Evolutionary conservation across 2,797 vertebrate species (phyloP), one percentile per base, ranked within the genome.

Genomic region (Decapterus maruadsi): DNA sequence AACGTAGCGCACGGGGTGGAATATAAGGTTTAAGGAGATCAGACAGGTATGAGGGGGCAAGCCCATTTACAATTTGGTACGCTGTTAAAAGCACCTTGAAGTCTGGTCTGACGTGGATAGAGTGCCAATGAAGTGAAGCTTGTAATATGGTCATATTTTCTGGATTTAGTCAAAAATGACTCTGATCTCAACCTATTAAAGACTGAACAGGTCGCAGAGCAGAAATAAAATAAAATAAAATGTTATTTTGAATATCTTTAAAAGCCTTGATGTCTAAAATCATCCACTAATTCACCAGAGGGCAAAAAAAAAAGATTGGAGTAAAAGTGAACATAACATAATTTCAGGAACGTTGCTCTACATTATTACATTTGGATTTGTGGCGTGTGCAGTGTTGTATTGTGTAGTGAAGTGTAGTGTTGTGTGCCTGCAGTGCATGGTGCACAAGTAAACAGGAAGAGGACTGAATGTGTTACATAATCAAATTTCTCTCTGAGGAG

Each of bases 401-500:
- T 42, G 40, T 42, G 40, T 11, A 12, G 34, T 36, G 11, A 2
- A 12, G 40, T 42, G 40, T 11, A n/a, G 17, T 10, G 1, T 42
- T 12, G 60, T 10, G 1, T 42, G 34, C 51, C 51, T 53, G 43
- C 36, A 71, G 62, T 68, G n/a, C n/a, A n/a, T n/a, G n/a, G 31
- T 40, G 29, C 43, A 61, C n/a, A 50, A 59, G 17, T 45, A 63
- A 75, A 67, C 56, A 71, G 60, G 71, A 68, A 68, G 20, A 20
- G n/a, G 31, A 20, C 42, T 19, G 53, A 5, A 58, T 61, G 26
- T 46, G 36, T 60, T 60, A 19, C 55, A 19, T 53, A 66, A 66
- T 61, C 36, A 16, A 8, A 38, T 67, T 66, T 75, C 4, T 20
- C 26, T 64, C 3, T 70, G 51, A 60, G 38, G 17, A 48, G 31